Conservation (phyloP, 2,113 vertebrate species). For the Cnemophilus loriae region DNA sequence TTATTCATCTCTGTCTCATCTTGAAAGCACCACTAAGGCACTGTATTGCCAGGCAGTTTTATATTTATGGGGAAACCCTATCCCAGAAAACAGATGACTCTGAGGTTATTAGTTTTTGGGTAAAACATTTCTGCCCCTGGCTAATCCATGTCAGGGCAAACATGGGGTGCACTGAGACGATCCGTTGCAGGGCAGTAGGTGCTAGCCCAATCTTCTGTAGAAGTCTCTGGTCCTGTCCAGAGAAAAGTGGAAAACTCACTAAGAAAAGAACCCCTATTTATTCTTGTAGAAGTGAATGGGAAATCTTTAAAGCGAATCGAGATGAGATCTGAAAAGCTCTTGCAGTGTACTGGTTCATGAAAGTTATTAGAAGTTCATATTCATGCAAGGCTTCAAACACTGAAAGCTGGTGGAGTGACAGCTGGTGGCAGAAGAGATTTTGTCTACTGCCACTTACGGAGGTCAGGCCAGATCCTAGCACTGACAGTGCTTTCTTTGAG, state of each 20-base stretch:
- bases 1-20: not conserved
- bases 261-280: not conserved
- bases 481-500: not conserved
- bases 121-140: not conserved
- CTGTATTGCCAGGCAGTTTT: not conserved
- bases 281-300: not conserved
- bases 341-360: not conserved
- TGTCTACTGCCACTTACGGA: not conserved
- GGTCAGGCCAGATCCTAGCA: not conserved
- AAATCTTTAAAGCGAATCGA: not conserved
- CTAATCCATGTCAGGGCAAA: not conserved
- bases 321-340: not conserved
- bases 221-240: not conserved
- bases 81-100: not conserved
- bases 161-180: accelerated
- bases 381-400: not conserved
- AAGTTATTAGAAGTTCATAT: not conserved
- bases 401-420: not conserved
- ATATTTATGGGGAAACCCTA: not conserved
- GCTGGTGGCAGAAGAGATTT: not conserved
- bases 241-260: not conserved
- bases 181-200: not conserved
- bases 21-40: not conserved
- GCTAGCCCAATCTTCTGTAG: not conserved
- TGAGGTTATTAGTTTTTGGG: not conserved